A percentile compares a stretch with the other conserved stretches of the same genome.
Conservation (phyloP, 1,140 invertebrate genomes). For the Ostrea edulis region DNA sequence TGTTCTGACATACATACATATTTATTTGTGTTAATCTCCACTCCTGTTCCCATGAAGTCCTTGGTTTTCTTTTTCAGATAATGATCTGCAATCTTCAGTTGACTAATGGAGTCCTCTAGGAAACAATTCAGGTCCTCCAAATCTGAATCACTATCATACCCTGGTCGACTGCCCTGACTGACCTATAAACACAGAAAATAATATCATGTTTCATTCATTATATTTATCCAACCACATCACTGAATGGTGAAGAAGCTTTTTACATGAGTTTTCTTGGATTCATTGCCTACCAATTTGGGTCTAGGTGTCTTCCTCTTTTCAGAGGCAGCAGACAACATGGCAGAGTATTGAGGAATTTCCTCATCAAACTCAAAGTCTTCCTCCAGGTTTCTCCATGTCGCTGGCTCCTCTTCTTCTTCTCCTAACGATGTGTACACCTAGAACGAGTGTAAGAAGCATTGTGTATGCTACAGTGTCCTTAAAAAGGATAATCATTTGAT, state of each 20-base stretch:
- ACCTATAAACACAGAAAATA: constrained; percentile 30
- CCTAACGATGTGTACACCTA: constrained; percentile 69
- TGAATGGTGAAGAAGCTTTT: not conserved
- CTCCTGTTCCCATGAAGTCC: constrained; percentile 76
- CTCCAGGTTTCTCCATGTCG: constrained; percentile 66
- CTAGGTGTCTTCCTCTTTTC: constrained; percentile 50
- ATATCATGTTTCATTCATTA: not conserved
- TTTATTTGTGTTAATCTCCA: constrained; percentile 78
- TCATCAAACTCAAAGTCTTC: constrained; percentile 75
- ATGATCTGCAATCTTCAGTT: constrained; percentile 82
- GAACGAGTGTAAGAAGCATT: not conserved
- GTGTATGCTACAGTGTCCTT: not conserved
- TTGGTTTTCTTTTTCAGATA: constrained; percentile 80
- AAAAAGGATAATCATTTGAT: not conserved
- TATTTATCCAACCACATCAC: not conserved
- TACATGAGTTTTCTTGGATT: not conserved
- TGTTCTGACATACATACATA: constrained; percentile 72
- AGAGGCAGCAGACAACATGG: constrained; percentile 37
- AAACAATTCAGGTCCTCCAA: constrained; percentile 83
- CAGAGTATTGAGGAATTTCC: constrained; percentile 53
- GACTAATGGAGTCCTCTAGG: constrained; percentile 81
- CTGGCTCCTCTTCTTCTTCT: constrained; percentile 71
- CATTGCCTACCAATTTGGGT: constrained; percentile 31
- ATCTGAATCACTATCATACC: constrained; percentile 84
- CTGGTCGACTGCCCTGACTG: constrained; percentile 48